These are phyloP conservation scores for Hafferia zeledoni DNA, from an alignment of 2,797 vertebrate species.

Conservation along the genomic window DNA sequence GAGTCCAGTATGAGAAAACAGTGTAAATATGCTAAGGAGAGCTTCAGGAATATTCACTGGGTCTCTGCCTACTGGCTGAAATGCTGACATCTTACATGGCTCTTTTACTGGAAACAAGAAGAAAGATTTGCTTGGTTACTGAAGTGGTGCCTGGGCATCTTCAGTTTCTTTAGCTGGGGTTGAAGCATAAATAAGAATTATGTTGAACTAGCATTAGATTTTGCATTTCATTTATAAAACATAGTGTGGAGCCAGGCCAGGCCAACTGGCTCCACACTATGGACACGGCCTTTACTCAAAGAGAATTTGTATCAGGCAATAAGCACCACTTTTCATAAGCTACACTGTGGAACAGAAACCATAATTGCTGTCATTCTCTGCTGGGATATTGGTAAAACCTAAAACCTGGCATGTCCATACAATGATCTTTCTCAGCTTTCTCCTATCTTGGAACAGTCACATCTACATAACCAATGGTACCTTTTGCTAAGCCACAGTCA, in stretches of 20 bases:
- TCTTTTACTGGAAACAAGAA: background rate
- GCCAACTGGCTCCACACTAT: background rate
- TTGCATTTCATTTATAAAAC: background rate
- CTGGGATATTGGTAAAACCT: background rate
- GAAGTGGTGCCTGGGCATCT: background rate
- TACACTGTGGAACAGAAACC: background rate
- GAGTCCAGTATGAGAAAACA: constrained; percentile 25
- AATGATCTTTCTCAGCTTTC: background rate
- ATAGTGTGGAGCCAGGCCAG: background rate
- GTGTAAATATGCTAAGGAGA: background rate
- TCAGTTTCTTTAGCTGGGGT: background rate
- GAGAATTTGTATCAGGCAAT: background rate
- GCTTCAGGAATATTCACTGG: background rate
- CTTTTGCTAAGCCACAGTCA: background rate
- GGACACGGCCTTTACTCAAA: background rate
- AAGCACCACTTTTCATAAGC: background rate
- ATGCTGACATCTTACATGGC: background rate
- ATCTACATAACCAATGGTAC: background rate
- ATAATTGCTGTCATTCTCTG: background rate
- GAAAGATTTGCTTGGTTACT: background rate
- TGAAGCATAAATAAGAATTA: background rate
- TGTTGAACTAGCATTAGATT: background rate
- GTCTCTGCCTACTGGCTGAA: background rate
- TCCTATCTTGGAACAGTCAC: background rate
- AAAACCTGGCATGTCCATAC: background rate